Evolutionary conservation across 2,888 invertebrate species (phyloP).

Genomic region (Lasioglossum villosulum): DNA sequence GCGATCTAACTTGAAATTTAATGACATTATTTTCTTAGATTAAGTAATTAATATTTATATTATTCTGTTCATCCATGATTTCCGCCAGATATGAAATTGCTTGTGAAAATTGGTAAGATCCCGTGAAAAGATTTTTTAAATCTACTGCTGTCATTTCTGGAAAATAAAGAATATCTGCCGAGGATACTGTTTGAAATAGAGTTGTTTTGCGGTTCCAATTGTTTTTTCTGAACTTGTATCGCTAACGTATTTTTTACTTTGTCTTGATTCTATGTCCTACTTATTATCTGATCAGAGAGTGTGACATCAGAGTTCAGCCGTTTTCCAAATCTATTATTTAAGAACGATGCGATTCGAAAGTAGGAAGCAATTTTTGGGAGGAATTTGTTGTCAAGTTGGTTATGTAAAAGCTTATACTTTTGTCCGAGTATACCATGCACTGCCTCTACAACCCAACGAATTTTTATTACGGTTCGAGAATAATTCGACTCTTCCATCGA

Average conservation of each 20-base stretch:
- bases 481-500: too few species aligned
- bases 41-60: too few species aligned
- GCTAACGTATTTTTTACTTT: conserved; percentile 1
- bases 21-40: too few species aligned
- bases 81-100: too few species aligned
- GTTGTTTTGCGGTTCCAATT: too few species aligned
- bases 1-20: too few species aligned
- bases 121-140: too few species aligned
- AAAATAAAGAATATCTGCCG: too few species aligned
- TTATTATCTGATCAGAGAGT: neutral
- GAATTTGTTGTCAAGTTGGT: neutral
- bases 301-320: neutral
- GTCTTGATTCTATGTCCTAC: neutral
- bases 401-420: neutral
- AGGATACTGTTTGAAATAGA: too few species aligned
- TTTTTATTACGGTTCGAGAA: neutral
- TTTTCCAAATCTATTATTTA: conserved; percentile 2
- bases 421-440: neutral
- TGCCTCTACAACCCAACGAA: neutral
- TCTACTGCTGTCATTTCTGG: too few species aligned
- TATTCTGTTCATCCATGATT: too few species aligned
- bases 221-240: neutral
- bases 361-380: neutral
- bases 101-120: too few species aligned
- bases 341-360: neutral